Conservation (phyloP, 2,113 vertebrate genomes). For the Tylochromis polylepis region DNA sequence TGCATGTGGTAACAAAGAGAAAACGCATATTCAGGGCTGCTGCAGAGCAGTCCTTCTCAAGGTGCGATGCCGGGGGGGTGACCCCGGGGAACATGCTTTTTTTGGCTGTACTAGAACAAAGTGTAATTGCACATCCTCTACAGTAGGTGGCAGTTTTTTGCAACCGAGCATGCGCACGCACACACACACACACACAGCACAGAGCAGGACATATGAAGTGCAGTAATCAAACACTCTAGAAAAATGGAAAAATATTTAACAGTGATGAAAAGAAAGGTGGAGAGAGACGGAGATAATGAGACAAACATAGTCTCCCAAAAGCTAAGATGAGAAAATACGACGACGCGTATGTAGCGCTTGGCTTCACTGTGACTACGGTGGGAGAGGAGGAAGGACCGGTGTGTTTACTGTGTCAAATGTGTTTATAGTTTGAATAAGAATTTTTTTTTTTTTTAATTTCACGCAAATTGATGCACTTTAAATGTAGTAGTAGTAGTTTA, state of each 20-base stretch:
- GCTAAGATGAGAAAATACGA: not conserved
- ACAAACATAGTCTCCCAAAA: not conserved
- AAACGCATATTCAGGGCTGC: not conserved
- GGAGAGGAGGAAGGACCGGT: accelerated
- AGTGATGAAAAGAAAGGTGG: too few relatives aligned
- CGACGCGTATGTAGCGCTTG: accelerated
- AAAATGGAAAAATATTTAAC: not conserved
- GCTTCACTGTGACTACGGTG: not conserved
- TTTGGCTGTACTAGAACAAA: not conserved
- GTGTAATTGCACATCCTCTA: not conserved
- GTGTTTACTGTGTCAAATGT: accelerated
- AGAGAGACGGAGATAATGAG: not conserved
- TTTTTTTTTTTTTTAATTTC: too few relatives aligned
- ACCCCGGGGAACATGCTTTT: too few relatives aligned
- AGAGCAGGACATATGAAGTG: accelerated
- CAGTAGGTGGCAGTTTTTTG: not conserved
- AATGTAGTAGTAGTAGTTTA: too few relatives aligned
- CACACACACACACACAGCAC: not conserved
- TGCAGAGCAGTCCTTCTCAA: too few relatives aligned
- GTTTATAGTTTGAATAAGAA: not conserved
- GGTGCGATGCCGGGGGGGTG: too few relatives aligned
- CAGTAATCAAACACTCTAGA: accelerated
- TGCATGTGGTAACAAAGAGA: not conserved
- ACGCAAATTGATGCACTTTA: too few relatives aligned
- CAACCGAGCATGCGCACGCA: not conserved